Conservation (phyloP, 1,140 invertebrate genomes). For the Procambarus clarkii region DNA sequence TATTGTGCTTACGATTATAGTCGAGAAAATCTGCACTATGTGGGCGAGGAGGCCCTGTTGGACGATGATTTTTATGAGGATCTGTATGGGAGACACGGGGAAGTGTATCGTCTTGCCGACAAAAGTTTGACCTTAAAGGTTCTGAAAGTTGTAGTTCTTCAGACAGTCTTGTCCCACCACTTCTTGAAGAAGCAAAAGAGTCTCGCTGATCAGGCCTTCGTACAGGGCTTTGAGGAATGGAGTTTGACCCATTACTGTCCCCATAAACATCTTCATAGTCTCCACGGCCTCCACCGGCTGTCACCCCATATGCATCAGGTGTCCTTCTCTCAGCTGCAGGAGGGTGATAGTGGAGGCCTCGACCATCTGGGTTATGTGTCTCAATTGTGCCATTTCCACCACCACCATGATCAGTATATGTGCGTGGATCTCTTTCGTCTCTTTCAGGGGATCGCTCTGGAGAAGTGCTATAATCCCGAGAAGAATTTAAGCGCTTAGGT, state of each 20-base stretch:
- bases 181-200: constrained; percentile 68
- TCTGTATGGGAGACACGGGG: constrained; percentile 48
- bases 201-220: constrained; percentile 57
- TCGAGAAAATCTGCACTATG: constrained; percentile 93
- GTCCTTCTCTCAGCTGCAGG: constrained; percentile 82
- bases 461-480: constrained; percentile 81
- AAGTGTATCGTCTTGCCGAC: constrained; percentile 49
- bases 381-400: not conserved
- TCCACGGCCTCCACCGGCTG: constrained; percentile 77
- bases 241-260: constrained; percentile 55
- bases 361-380: not conserved
- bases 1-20: constrained; percentile 80
- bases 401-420: constrained; percentile 58
- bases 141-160: constrained; percentile 68
- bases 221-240: constrained; percentile 46
- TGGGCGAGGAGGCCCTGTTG: constrained; percentile 80
- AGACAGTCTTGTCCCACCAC: constrained; percentile 64
- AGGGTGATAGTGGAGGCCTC: constrained; percentile 45
- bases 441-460: constrained; percentile 79
- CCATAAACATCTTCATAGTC: constrained; percentile 89
- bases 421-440: constrained; percentile 74
- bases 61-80: constrained; percentile 35
- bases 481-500: constrained; percentile 82
- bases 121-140: constrained; percentile 44
- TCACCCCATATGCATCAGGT: constrained; percentile 87